Base-by-base conservation (phyloP, 2,888 invertebrate species). In the Gymnocheta viridis region DNA sequence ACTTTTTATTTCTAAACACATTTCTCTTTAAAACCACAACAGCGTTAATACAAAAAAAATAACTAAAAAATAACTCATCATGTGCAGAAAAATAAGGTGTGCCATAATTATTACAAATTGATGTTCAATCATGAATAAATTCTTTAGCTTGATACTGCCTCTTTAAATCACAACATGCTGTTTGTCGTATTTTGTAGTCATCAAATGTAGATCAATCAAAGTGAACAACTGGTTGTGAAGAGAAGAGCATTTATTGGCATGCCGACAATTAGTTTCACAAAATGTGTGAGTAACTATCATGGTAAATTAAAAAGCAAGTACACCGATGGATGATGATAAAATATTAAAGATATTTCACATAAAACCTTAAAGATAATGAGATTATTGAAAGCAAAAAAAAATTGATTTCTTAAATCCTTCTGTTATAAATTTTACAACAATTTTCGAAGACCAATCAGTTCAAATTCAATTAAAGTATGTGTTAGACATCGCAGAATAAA, bases 41-140 rank as follows among this genome's bases (percentile, higher is more conserved):
- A 19, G 14, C 9, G 27, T 35, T 24, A 38, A 51, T 38, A 1
- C 9, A 32, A 47, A 27, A 27, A 0, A 27, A 51, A 27, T 7
- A 49, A 41, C 27, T 17, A 56, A 0, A 54, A 22, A 35, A 60
- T 14, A 29, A 24, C 19, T 56, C 32, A 72, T 76, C 29, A 35
- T 66, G 56, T 58, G 27, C 27, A 44, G 27, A 60, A 67, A 80
- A 64, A 44, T 38, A 69, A 77, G 84, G 81, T 78, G 84, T 84
- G 84, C 49, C 84, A 58, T 73, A 84, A 81, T 77, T 77, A 81
- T 69, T 41, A 76, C 70, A 74, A 70, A 83, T 80, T 78, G 77
- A 78, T 78, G 60, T 84, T 72, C 70, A 69, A 81, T 77, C 72
- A 81, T 54, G 76, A 77, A 77, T 35, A 80, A 66, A 58, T 77